Conservation (phyloP, 2,113 vertebrate species). For the Chascanopsetta lugubris region DNA sequence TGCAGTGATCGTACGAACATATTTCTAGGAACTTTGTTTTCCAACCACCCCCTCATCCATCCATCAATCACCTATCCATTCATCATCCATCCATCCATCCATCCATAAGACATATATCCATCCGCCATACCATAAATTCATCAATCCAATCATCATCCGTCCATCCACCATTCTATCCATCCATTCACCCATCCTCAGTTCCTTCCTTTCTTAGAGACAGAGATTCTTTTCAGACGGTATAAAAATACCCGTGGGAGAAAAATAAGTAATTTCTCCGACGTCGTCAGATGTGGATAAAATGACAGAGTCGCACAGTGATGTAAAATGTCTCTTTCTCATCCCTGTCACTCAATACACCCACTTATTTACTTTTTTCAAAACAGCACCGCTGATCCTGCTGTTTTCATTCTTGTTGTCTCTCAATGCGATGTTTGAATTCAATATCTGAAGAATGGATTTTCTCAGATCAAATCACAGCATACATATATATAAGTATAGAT, state of each 20-base stretch:
- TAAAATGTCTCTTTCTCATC: constrained; percentile 1
- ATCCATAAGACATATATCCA: too few species aligned
- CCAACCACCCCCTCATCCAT: too few species aligned
- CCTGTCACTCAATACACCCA: background rate
- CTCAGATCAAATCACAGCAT: constrained; percentile 29
- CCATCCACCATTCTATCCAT: too few species aligned
- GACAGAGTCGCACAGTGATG: background rate
- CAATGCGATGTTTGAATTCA: constrained; percentile 2
- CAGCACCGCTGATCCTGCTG: background rate
- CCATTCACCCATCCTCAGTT: too few species aligned
- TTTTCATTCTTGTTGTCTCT: background rate
- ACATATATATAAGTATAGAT: too few species aligned
- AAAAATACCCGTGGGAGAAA: constrained; percentile 2
- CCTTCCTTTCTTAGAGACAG: too few species aligned
- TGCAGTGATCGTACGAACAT: constrained; percentile 1
- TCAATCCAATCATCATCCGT: too few species aligned
- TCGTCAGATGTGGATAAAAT: constrained; percentile 18
- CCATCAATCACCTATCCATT: too few species aligned
- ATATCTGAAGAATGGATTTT: constrained; percentile 30
- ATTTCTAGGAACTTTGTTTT: too few species aligned
- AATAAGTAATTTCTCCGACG: constrained; percentile 1
- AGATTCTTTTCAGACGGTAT: background rate
- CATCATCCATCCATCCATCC: too few species aligned
- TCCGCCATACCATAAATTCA: too few species aligned
- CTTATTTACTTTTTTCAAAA: constrained; percentile 35